These are phyloP conservation scores for Eremobia ochroleuca DNA, from an alignment of 2,888 invertebrate genomes.

Conservation along the genomic window DNA sequence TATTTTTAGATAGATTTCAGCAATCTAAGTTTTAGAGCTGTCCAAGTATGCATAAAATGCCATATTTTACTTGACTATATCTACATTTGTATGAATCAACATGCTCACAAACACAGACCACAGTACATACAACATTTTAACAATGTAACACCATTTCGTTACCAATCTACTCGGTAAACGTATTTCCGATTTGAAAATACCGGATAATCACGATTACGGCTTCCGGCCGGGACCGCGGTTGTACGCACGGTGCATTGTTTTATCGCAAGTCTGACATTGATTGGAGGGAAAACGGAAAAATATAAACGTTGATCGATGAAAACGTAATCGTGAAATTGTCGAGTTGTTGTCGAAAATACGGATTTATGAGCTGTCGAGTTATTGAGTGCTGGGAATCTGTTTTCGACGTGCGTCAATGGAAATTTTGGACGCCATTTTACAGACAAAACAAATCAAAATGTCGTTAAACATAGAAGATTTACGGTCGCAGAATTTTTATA, in stretches of 20 bases:
- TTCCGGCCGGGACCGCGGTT: slow-evolving; percentile 72
- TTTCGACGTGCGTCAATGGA: slow-evolving; percentile 23
- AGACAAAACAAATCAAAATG: not conserved
- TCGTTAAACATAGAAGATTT: not conserved
- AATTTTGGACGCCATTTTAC: slow-evolving; percentile 5
- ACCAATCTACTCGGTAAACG: slow-evolving; percentile 59
- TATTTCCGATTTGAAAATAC: slow-evolving; percentile 76
- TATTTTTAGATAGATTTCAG: not conserved
- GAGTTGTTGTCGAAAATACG: slow-evolving; percentile 32
- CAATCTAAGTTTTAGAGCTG: not conserved
- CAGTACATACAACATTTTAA: slow-evolving; percentile 33
- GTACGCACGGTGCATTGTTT: slow-evolving; percentile 74
- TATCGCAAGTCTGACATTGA: slow-evolving; percentile 52
- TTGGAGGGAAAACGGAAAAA: slow-evolving; percentile 56
- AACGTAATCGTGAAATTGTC: slow-evolving; percentile 52
- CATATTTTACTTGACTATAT: not conserved
- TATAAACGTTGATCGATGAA: slow-evolving; percentile 60
- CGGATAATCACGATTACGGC: slow-evolving; percentile 76
- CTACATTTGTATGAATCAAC: not conserved
- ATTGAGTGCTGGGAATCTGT: slow-evolving; percentile 11
- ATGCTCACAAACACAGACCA: slow-evolving; percentile 9
- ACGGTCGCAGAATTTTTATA: not conserved
- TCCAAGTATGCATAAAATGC: not conserved
- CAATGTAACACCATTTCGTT: slow-evolving; percentile 52
- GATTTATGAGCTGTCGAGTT: slow-evolving; percentile 28